Base-by-base conservation (phyloP, 1,140 invertebrate species). In the Drosophila ambigua region DNA sequence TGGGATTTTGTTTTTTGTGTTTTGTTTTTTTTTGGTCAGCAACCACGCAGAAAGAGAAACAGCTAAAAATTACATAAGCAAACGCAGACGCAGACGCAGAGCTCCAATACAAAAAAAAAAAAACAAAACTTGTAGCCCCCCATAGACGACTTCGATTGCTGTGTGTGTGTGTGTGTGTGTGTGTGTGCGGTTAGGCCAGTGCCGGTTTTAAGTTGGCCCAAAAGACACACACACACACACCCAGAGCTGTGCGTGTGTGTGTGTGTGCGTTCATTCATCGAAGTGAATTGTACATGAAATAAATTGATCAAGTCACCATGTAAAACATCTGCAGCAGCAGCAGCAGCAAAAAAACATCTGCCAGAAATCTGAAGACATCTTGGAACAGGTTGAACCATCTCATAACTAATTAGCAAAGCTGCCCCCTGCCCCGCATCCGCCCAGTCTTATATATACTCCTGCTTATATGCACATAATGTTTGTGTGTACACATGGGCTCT, bases 41-140 rank as follows among this genome's bases (percentile, higher is more conserved):
- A 60, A 60, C 52, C 59, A 35, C 26, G 20, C 44, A 57, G 50
- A 65, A 65, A 55, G 61, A 67, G 44, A 60, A 75, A 77, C 48
- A 72, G 58, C 20, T 28, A 65, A 20, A 20, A 68, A 59, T 84
- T 84, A 76, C 77, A 83, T 79, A 84, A 83, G 68, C 63, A 54
- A 60, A 46, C 39, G 43, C 44, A 45, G 20, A 20, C 20, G 52
- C 43, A 24, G 3, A 20, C 20, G 52, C 45, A 54, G 20, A 20
- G 20, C 20, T 20, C 20, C 20, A 20, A 20, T 20, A 66, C 55
- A 65, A 71, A 49, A 63, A 54, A 15, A 45, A 51, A 46, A 54
- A 41, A 8, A 62, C n/a, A 72, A 72, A 72, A 72, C 55, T 72
- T 53, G 35, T 13, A 13, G 35, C 35, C 5, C 26, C 35, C 35